Evolutionary conservation across 1,140 invertebrate genomes (phyloP).

Genomic region (Drosophila arizonae): DNA sequence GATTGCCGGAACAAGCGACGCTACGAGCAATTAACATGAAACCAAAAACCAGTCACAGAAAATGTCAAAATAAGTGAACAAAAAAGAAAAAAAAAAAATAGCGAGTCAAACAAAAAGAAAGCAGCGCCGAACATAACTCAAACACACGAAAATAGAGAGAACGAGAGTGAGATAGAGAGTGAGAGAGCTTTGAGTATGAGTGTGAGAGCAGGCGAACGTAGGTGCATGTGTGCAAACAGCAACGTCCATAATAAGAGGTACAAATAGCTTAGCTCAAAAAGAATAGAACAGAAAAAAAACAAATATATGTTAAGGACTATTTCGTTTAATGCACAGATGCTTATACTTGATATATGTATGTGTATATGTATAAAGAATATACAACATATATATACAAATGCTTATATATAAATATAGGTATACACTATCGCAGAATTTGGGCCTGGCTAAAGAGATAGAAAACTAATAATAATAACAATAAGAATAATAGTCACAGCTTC

Average conservation of each 20-base stretch:
- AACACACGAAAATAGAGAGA: conserved; percentile 32
- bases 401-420: too few relatives aligned
- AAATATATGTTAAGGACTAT: background rate
- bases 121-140: background rate
- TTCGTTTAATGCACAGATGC: too few relatives aligned
- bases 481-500: background rate
- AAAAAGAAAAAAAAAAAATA: conserved; percentile 43
- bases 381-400: too few relatives aligned
- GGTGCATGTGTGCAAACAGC: conserved; percentile 10
- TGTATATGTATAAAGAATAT: too few relatives aligned
- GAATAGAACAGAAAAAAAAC: background rate
- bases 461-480: too few relatives aligned
- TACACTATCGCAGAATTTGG: too few relatives aligned
- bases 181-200: background rate
- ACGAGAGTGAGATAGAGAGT: background rate
- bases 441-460: too few relatives aligned
- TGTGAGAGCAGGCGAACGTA: background rate
- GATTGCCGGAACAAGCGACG: conserved; percentile 79
- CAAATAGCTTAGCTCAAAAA: background rate
- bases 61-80: too few relatives aligned
- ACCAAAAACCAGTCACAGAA: conserved; percentile 56
- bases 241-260: background rate
- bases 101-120: conserved; percentile 51
- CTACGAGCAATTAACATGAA: conserved; percentile 79
- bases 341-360: too few relatives aligned